Evolutionary conservation across 2,888 invertebrate species (phyloP).

Genomic region (Cetonia aurata): DNA sequence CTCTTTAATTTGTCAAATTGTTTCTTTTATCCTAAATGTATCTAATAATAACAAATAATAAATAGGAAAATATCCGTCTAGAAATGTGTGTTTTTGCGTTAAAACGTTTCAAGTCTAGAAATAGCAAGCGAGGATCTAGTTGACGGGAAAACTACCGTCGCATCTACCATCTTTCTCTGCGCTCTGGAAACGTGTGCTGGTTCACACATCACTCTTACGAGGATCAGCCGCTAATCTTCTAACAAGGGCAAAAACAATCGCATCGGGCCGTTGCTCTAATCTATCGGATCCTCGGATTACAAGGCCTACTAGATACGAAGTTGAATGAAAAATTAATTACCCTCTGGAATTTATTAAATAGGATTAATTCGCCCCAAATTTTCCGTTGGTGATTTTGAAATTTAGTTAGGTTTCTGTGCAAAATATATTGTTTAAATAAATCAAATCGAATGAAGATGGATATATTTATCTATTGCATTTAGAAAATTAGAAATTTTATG

Average conservation of each 20-base stretch:
- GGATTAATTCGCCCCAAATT: slow-evolving; percentile 29
- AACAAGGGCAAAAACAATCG: slow-evolving; percentile 67
- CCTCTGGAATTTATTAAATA: slow-evolving; percentile 42
- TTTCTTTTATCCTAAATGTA: too few species aligned
- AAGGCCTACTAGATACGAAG: slow-evolving; percentile 50
- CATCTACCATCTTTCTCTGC: slow-evolving; percentile 32
- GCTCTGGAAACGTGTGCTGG: slow-evolving; percentile 57
- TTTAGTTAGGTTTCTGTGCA: too few species aligned
- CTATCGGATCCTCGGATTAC: slow-evolving; percentile 54
- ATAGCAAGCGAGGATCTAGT: slow-evolving; percentile 6
- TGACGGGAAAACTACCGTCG: not conserved
- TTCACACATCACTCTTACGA: slow-evolving; percentile 65
- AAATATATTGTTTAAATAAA: too few species aligned
- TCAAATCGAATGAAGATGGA: too few species aligned
- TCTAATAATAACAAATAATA: too few species aligned
- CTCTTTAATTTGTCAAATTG: too few species aligned
- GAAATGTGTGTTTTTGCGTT: too few species aligned
- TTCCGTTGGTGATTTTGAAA: too few species aligned
- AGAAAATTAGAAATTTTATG: too few species aligned
- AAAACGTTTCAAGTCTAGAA: not conserved
- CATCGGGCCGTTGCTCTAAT: slow-evolving; percentile 56
- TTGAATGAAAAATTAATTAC: slow-evolving; percentile 50
- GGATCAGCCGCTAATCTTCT: slow-evolving; percentile 66
- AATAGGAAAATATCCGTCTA: too few species aligned
- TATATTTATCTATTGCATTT: too few species aligned